A percentile compares a stretch with the other conserved stretches of the same genome.
Conservation (phyloP, 53 echinoderm and acorn worm species). For the Arbacia lixula region DNA sequence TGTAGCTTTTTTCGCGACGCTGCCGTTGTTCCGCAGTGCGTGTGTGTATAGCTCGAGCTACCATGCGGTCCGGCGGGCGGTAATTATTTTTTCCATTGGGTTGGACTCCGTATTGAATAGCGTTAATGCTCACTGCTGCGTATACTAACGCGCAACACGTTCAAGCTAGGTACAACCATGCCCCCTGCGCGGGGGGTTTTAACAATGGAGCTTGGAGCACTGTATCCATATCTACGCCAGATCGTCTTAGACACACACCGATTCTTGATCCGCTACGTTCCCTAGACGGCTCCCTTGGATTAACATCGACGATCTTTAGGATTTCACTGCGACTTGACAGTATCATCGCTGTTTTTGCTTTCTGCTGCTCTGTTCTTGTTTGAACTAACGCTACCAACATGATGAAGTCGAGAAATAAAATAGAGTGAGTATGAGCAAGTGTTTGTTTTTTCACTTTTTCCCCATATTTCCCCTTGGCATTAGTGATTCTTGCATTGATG, state of each 20-base stretch:
- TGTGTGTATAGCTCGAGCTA: no score
- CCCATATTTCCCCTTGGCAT: no score
- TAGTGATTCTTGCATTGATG: no score
- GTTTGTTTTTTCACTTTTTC: no score
- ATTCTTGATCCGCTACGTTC: no score
- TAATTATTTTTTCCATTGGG: constrained; percentile 32
- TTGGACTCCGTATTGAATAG: constrained; percentile 16
- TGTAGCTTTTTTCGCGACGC: no score
- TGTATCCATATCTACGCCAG: constrained; percentile 1
- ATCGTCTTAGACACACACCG: no score
- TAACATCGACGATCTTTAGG: no score
- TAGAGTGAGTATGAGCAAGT: constrained; percentile 14
- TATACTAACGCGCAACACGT: constrained; percentile 21
- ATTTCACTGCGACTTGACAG: no score
- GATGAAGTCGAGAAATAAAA: constrained; percentile 32
- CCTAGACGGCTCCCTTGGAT: no score
- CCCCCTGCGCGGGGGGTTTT: neutral
- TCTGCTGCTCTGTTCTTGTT: neutral
- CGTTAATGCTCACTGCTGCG: constrained; percentile 4
- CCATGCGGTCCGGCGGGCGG: constrained; percentile 7
- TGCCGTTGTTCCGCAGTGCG: no score
- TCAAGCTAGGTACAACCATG: neutral
- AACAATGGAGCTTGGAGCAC: neutral
- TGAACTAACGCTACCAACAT: neutral
- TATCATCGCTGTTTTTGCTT: neutral